These are phyloP conservation scores for Cremastinae sp. DNA, from an alignment of 2,888 invertebrate species.

Conservation along the genomic window DNA sequence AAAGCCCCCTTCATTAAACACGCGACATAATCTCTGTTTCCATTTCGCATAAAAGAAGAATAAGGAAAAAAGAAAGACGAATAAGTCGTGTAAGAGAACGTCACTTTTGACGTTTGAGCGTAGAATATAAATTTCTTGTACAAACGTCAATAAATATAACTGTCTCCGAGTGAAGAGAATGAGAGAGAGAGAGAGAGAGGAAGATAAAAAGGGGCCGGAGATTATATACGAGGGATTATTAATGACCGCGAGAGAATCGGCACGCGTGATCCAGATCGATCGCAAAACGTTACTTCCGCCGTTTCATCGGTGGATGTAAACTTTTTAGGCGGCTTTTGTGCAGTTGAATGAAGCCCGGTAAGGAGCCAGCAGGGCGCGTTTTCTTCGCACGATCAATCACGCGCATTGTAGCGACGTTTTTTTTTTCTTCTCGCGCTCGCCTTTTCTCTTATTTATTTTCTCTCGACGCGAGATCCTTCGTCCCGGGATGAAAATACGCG, in stretches of 20 bases:
- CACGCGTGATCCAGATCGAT: conserved; percentile 57
- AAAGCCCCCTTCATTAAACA: too few species aligned
- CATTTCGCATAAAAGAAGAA: too few species aligned
- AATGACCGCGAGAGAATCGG: conserved; percentile 46
- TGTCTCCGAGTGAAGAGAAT: too few species aligned
- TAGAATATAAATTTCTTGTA: conserved; percentile 29
- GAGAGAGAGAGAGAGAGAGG: too few species aligned
- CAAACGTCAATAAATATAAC: conserved; percentile 17
- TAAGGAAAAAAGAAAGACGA: too few species aligned
- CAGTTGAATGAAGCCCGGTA: conserved; percentile 26
- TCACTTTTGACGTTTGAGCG: conserved; percentile 23
- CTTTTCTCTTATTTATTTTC: neutral
- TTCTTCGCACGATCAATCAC: conserved; percentile 60
- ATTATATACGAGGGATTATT: conserved; percentile 54
- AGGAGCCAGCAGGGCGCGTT: conserved; percentile 42
- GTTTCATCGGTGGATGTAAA: conserved; percentile 20
- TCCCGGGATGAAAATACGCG: too few species aligned
- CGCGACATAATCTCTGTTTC: too few species aligned
- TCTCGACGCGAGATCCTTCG: too few species aligned
- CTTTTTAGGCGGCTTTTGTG: neutral
- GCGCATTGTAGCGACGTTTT: conserved; percentile 50
- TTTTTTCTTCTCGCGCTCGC: conserved; percentile 24
- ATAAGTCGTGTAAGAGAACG: conserved; percentile 13
- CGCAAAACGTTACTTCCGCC: conserved; percentile 40
- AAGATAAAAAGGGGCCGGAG: conserved; percentile 20